Conservation (phyloP, 2,113 vertebrate genomes). For the Panurus biarmicus region DNA sequence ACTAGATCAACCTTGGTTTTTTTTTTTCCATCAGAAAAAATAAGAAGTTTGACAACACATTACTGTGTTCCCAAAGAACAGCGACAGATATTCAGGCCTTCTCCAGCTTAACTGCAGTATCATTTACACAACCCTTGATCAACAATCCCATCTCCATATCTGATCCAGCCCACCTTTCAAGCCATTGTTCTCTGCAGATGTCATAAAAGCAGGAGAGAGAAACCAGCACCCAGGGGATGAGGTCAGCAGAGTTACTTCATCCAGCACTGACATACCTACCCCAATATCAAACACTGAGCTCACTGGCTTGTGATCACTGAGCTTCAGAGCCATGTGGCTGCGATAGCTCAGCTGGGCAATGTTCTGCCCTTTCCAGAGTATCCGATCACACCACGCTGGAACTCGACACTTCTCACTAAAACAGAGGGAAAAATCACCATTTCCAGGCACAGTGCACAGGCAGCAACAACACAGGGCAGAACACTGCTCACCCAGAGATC, state of each 20-base stretch:
- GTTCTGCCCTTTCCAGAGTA: conserved; percentile 89
- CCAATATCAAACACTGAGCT: conserved; percentile 84
- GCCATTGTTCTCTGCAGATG: background rate
- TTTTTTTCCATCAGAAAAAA: background rate
- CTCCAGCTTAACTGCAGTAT: background rate
- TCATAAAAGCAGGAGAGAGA: background rate
- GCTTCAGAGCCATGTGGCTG: conserved; percentile 90
- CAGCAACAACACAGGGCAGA: background rate
- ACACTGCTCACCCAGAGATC: background rate
- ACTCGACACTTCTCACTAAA: conserved; percentile 90
- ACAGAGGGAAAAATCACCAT: background rate
- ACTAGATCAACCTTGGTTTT: background rate
- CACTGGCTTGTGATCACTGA: conserved; percentile 97
- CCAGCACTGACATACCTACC: conserved; percentile 69
- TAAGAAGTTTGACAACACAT: background rate
- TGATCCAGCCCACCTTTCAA: background rate
- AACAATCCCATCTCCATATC: background rate
- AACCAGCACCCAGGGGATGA: background rate
- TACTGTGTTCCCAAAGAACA: background rate
- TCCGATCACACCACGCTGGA: conserved; percentile 94
- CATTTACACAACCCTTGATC: background rate
- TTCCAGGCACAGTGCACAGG: background rate
- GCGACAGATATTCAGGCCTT: background rate
- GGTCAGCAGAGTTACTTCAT: background rate
- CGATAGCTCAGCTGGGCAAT: conserved; percentile 82